Evolutionary conservation across 2,888 invertebrate genomes (phyloP).

Genomic region (Erebia ligea): DNA sequence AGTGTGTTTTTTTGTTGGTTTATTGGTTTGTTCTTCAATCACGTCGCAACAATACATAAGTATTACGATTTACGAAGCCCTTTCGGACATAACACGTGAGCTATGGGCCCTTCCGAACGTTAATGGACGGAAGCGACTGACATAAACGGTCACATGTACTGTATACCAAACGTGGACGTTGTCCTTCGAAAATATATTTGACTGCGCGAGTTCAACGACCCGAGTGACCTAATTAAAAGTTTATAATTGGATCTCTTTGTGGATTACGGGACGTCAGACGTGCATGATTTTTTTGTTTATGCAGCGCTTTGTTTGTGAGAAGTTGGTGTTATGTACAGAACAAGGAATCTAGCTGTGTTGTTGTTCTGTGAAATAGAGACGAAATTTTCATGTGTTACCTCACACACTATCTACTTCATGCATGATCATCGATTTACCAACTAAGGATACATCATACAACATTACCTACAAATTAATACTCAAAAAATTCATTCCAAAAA

Average conservation of each 20-base stretch:
- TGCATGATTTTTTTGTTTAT: background rate
- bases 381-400: no score
- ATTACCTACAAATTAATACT: no score
- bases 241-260: conserved; percentile 20
- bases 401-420: no score
- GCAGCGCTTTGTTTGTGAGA: background rate
- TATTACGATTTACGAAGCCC: conserved; percentile 20
- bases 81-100: conserved; percentile 12
- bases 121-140: conserved; percentile 36
- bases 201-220: conserved; percentile 33
- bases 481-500: no score
- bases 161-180: conserved; percentile 35
- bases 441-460: no score
- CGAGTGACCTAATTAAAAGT: conserved; percentile 29
- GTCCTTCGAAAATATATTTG: conserved; percentile 31
- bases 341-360: no score
- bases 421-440: no score
- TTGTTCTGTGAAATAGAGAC: no score
- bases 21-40: no score
- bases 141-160: conserved; percentile 35
- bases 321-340: no score
- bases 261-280: background rate
- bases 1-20: no score
- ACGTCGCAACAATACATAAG: no score
- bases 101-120: conserved; percentile 29